Evolutionary conservation across 2,113 vertebrate genomes (phyloP), one percentile per base, ranked within the genome.

Genomic region (Oriolus oriolus): DNA sequence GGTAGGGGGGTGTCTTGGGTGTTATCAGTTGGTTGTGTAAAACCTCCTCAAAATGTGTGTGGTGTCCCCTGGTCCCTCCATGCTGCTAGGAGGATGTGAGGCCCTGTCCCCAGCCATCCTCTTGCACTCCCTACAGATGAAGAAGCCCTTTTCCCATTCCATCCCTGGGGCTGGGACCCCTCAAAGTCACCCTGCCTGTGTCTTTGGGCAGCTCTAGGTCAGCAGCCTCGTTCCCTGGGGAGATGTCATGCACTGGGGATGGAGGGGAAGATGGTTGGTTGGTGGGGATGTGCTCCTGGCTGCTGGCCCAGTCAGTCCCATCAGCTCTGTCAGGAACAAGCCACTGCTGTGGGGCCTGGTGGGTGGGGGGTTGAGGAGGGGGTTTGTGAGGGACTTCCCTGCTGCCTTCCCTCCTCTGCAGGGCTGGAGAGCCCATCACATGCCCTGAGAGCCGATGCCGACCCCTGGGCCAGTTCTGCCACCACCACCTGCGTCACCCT

Each of bases 341-440:
- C 47, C 50, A 45, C 50, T 1, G 3, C 21, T 1, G 1, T 3
- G 13, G 27, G 53, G 27, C 13, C 11, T 6, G 1, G 31, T 1
- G 7, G 27, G 19, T 22, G 12, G 26, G 41, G 13, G 17, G 19
- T 10, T 3, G 16, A 1, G 8, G 33, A n/a, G 31, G 10, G 7
- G 35, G 6, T 37, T 27, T 6, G 6, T 5, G 8, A 44, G 76
- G 27, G 41, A n/a, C 27, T 91, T 23, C 33, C 30, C 61, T n/a
- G 12, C 28, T 16, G 13, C 49, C 13, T 28, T 50, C 35, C 57
- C 42, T 54, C 37, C 21, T 37, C 39, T 3, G 2, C 81, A 97
- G 96, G 99, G 63, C 96, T 99, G 96, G 99, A 99, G 95, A 99
- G 99, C 88, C 99, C 99, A 2, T 99, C 99, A 30, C 99, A 99